phyloP scores from a whole-genome alignment of 2,113 vertebrate genomes.

The Sebastes schlegelii region DNA sequence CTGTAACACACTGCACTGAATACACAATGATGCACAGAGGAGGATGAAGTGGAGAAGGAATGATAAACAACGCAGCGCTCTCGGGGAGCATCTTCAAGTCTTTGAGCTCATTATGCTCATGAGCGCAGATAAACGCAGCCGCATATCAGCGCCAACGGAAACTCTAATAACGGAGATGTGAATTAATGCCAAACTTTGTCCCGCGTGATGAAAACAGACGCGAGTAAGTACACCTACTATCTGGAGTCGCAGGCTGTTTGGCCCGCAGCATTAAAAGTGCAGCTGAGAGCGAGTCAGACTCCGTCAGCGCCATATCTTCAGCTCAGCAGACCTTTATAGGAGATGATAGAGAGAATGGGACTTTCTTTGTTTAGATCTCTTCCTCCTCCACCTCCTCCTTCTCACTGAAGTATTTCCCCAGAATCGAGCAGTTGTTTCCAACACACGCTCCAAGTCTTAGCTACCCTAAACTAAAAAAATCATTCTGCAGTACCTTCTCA shows the following conservation, averaged over 20 bases:
- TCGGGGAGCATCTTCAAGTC: slow-evolving; percentile 41
- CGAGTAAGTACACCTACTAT: slow-evolving; percentile 68
- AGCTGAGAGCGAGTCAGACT: slow-evolving; percentile 56
- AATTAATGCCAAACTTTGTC: slow-evolving; percentile 69
- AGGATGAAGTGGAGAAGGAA: slow-evolving; percentile 55
- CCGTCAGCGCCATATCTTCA: slow-evolving; percentile 69
- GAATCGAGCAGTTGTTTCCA: slow-evolving; percentile 61
- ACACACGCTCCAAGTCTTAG: slow-evolving; percentile 16
- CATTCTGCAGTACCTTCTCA: slow-evolving; percentile 33
- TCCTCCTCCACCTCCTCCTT: slow-evolving; percentile 35
- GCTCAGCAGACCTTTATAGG: slow-evolving; percentile 61
- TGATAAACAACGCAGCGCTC: slow-evolving; percentile 64
- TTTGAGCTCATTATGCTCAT: slow-evolving; percentile 78
- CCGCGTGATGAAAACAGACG: slow-evolving; percentile 58
- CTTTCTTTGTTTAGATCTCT: slow-evolving; percentile 68
- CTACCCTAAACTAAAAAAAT: slow-evolving; percentile 36
- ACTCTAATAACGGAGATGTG: slow-evolving; percentile 59
- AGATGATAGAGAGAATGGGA: slow-evolving; percentile 64
- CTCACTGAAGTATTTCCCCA: slow-evolving; percentile 53
- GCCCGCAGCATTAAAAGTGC: slow-evolving; percentile 70
- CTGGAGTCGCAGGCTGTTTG: slow-evolving; percentile 66
- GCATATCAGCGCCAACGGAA: slow-evolving; percentile 67
- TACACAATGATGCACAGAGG: slow-evolving; percentile 40
- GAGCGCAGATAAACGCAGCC: slow-evolving; percentile 65
- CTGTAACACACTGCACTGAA: slow-evolving; percentile 52